Evolutionary conservation across 2,113 vertebrate genomes (phyloP).

Genomic region (Nymphicus hollandicus): DNA sequence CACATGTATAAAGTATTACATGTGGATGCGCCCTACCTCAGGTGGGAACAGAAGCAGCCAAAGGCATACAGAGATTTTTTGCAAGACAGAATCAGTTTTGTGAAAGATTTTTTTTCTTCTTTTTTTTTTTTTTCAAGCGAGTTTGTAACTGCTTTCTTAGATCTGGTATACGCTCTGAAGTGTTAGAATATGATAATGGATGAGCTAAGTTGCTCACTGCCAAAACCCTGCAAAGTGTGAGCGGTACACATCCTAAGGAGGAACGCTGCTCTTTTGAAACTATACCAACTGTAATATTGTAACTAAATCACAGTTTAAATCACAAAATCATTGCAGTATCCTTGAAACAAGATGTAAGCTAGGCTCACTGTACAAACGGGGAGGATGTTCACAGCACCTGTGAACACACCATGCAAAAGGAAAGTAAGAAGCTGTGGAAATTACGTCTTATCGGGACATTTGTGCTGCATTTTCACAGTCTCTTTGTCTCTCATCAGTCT

Average conservation of each 20-base stretch:
- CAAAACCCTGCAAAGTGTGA: not conserved
- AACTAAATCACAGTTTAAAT: not conserved
- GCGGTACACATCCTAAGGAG: not conserved
- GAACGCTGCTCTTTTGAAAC: not conserved
- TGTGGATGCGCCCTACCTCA: not conserved
- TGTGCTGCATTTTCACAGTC: not conserved
- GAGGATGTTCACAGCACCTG: rapidly evolving
- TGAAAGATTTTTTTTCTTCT: not conserved
- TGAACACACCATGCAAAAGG: not conserved
- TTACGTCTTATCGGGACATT: not conserved
- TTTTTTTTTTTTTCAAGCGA: not conserved
- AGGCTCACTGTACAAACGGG: not conserved
- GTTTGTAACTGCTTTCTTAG: not conserved
- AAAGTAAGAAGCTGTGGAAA: not conserved
- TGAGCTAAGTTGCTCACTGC: not conserved
- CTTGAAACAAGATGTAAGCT: not conserved
- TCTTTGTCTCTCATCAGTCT: not conserved
- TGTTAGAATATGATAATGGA: not conserved
- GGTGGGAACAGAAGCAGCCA: slow-evolving; percentile 1
- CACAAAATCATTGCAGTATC: not conserved
- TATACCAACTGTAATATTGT: not conserved
- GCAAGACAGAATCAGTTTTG: not conserved
- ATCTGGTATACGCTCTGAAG: not conserved
- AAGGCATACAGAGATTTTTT: not conserved
- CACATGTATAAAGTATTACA: not conserved